A percentile compares a stretch with the other conserved stretches of the same genome.
These are phyloP conservation scores for Elachura formosa DNA, from an alignment of 2,113 vertebrate species.

Conservation along the genomic window DNA sequence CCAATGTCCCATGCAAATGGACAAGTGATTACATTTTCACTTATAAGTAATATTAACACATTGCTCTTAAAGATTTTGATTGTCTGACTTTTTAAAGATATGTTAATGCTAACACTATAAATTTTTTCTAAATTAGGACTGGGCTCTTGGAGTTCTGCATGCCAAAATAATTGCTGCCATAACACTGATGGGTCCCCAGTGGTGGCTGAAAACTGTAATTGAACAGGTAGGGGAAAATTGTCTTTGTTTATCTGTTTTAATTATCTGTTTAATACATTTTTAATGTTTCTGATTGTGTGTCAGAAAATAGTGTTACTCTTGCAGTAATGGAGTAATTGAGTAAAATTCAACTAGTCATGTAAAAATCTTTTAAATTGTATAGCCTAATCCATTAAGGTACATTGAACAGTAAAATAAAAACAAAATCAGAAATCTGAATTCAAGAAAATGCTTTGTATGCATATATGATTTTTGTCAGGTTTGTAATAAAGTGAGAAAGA, in stretches of 20 bases:
- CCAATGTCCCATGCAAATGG: background rate
- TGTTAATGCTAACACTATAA: background rate
- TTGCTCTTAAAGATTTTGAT: background rate
- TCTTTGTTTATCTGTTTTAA: background rate
- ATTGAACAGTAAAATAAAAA: background rate
- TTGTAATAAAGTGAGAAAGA: background rate
- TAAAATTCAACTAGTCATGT: background rate
- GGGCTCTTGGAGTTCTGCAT: conserved; percentile 98
- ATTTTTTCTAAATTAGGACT: conserved; percentile 78
- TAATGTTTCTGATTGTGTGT: background rate
- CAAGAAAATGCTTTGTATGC: background rate
- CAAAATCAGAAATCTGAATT: background rate
- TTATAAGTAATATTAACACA: background rate
- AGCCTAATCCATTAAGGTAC: background rate
- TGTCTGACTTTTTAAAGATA: background rate
- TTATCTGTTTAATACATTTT: background rate
- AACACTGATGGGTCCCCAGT: conserved; percentile 98
- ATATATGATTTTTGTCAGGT: background rate
- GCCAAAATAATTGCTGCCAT: conserved; percentile 99
- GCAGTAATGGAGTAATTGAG: background rate
- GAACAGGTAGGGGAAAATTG: conserved; percentile 81
- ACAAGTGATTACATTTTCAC: background rate
- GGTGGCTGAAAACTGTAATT: conserved; percentile 98
- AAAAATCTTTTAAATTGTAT: background rate
- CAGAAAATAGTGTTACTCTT: background rate